phyloP scores from a whole-genome alignment of 2,888 invertebrate genomes.

The Heterodera filipjevi region DNA sequence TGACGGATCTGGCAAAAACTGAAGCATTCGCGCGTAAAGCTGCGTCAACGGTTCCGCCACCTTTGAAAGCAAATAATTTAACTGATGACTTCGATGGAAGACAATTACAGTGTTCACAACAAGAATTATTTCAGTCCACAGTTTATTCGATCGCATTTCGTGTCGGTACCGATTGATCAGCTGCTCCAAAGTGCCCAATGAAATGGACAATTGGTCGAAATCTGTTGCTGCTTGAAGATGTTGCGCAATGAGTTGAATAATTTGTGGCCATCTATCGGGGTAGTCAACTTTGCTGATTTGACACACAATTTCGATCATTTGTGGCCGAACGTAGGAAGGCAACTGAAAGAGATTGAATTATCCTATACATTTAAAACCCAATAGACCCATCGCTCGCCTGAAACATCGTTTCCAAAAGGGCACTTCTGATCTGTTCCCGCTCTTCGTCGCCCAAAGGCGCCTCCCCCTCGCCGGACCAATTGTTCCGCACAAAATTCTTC shows the following conservation, averaged over 20 bases:
- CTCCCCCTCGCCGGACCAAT: conserved; percentile 74
- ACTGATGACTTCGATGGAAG: not conserved
- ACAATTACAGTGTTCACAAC: conserved; percentile 75
- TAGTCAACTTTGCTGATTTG: conserved; percentile 75
- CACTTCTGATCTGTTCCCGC: conserved; percentile 70
- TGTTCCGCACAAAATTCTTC: conserved; percentile 93
- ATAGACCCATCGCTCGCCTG: conserved; percentile 71
- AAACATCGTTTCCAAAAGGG: conserved; percentile 82
- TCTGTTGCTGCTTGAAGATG: conserved; percentile 72
- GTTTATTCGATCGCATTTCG: conserved; percentile 88
- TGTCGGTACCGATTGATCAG: conserved; percentile 85
- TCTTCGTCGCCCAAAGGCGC: conserved; percentile 45
- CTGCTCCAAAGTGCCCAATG: conserved; percentile 91
- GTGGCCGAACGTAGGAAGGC: conserved; percentile 12
- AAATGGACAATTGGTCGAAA: conserved; percentile 90
- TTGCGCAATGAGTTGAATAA: conserved; percentile 89
- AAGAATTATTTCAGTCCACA: conserved; percentile 96
- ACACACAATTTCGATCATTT: conserved; percentile 71
- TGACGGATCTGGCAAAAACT: conserved; percentile 36
- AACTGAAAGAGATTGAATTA: conserved; percentile 3
- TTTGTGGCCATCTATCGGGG: conserved; percentile 90
- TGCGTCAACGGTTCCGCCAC: conserved; percentile 92
- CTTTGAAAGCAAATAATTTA: conserved; percentile 36
- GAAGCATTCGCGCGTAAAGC: conserved; percentile 77
- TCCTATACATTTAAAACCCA: not conserved